These are phyloP conservation scores for Cassiopea andromeda DNA, from an alignment of 30 jellyfish, hydroid and myxozoan species.

Conservation along the genomic window DNA sequence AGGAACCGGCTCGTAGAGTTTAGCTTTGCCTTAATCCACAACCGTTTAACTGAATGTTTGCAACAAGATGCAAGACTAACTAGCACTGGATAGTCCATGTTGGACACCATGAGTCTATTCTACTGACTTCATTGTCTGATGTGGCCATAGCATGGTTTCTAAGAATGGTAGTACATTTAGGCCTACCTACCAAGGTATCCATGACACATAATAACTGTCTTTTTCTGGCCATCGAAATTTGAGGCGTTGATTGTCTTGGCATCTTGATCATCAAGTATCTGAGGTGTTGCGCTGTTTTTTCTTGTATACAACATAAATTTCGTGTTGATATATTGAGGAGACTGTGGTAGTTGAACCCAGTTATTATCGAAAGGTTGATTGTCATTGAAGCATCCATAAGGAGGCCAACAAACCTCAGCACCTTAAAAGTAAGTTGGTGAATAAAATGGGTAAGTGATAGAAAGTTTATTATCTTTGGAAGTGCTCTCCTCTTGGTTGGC, in stretches of 20 bases:
- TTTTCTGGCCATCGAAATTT: conserved; percentile 56
- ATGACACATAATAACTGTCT: conserved; percentile 74
- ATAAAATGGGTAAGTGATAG: too few species aligned
- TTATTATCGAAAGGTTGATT: conserved; percentile 74
- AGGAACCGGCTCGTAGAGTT: too few species aligned
- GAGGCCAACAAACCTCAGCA: conserved; percentile 79
- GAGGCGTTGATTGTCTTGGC: conserved; percentile 41
- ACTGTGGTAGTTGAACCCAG: conserved; percentile 75
- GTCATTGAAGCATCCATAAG: conserved; percentile 86
- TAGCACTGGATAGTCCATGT: too few species aligned
- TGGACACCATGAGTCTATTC: too few species aligned
- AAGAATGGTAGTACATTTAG: too few species aligned
- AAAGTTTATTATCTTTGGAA: too few species aligned
- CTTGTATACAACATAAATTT: conserved; percentile 73
- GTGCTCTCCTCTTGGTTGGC: too few species aligned
- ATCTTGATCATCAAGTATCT: conserved; percentile 47
- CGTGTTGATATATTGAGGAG: conserved; percentile 65
- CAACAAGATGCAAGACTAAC: too few species aligned
- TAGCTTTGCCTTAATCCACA: too few species aligned
- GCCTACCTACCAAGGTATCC: conserved; percentile 84
- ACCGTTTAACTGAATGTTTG: too few species aligned
- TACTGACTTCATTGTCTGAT: too few species aligned
- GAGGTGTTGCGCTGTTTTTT: conserved; percentile 21
- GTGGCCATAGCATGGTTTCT: too few species aligned
- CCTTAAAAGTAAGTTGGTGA: conserved; percentile 12